Percentiles rank a stretch among this genome's conserved stretches.
Conservation (phyloP, 2,113 vertebrate species). For the Dipodomys stephensi region DNA sequence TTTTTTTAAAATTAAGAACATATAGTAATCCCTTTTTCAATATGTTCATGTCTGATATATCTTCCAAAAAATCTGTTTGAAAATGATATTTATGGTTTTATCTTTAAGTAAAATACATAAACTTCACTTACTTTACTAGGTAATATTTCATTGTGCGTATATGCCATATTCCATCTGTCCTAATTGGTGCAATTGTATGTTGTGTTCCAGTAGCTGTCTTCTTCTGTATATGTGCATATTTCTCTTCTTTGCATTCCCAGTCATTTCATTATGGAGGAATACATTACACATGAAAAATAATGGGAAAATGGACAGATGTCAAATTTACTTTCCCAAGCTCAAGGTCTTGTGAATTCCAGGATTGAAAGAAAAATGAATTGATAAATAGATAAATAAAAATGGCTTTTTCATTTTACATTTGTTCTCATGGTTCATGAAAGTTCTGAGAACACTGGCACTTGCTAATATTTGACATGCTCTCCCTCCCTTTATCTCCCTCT, state of each 20-base stretch:
- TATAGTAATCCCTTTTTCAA: not conserved
- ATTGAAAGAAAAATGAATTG: too few species aligned
- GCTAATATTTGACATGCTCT: not conserved
- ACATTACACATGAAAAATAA: not conserved
- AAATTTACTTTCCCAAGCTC: not conserved
- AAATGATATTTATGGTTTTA: not conserved
- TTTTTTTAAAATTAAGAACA: too few species aligned
- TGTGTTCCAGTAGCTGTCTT: not conserved
- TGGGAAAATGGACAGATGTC: not conserved
- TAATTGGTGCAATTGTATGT: not conserved
- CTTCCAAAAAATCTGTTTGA: not conserved
- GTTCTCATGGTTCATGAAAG: not conserved
- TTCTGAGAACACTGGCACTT: not conserved
- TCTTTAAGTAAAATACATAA: not conserved
- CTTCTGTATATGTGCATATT: not conserved
- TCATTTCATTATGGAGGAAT: too few species aligned
- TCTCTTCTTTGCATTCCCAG: not conserved
- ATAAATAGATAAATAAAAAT: too few species aligned
- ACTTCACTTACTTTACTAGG: not conserved
- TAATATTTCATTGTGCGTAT: not conserved
- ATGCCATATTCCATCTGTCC: fast-evolving
- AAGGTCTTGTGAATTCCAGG: too few species aligned
- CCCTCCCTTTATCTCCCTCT: not conserved
- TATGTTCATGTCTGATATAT: not conserved
- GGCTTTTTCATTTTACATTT: not conserved